These are phyloP conservation scores for Ruditapes philippinarum DNA, from an alignment of 1,140 invertebrate genomes.

Conservation along the genomic window DNA sequence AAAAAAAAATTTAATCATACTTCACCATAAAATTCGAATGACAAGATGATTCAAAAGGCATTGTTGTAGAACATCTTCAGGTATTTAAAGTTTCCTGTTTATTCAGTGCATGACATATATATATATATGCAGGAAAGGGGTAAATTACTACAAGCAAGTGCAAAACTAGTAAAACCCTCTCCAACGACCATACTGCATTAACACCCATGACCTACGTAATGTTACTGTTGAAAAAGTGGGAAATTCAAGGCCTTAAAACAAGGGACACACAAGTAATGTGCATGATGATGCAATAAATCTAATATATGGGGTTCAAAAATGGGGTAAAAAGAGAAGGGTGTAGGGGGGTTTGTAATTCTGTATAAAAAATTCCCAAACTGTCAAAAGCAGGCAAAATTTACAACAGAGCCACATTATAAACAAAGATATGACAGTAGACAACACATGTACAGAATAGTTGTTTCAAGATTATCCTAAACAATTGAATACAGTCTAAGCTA, in stretches of 20 bases:
- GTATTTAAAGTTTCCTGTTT: too few relatives aligned
- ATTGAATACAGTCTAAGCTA: conserved; percentile 35
- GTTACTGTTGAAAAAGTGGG: background rate
- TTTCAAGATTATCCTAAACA: background rate
- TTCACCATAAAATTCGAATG: background rate
- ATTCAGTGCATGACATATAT: background rate
- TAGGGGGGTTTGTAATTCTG: conserved; percentile 16
- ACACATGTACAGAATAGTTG: conserved; percentile 31
- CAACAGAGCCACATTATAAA: conserved; percentile 37
- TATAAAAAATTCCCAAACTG: conserved; percentile 17
- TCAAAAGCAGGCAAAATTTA: conserved; percentile 40
- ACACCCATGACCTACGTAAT: background rate
- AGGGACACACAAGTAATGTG: conserved; percentile 6
- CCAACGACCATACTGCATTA: background rate
- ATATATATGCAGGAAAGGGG: background rate
- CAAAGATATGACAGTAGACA: conserved; percentile 25
- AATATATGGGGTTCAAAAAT: background rate
- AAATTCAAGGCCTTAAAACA: background rate
- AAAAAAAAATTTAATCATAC: too few relatives aligned
- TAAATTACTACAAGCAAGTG: conserved; percentile 30
- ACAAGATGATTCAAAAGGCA: too few relatives aligned
- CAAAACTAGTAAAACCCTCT: background rate
- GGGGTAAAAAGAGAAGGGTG: background rate
- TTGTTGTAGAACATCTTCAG: too few relatives aligned
- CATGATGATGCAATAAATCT: conserved; percentile 14